Percentiles rank a stretch among this genome's conserved stretches.
Conservation (phyloP, 2,888 invertebrate genomes). For the Ceraclea dissimilis region DNA sequence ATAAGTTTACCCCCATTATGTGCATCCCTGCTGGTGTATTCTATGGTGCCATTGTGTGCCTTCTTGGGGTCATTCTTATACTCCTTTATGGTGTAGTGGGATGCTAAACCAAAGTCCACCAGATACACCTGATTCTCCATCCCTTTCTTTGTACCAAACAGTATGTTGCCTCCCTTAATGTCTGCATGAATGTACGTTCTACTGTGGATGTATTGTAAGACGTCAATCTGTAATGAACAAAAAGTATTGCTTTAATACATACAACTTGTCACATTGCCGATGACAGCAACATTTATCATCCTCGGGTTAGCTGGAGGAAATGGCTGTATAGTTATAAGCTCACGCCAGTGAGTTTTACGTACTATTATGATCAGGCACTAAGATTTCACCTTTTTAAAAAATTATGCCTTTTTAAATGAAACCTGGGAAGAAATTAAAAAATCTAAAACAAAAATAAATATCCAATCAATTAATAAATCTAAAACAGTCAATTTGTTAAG, state of each 20-base stretch:
- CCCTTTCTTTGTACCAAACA: conserved; percentile 62
- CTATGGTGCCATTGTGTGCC: conserved; percentile 95
- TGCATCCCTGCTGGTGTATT: conserved; percentile 93
- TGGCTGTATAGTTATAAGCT: too few relatives aligned
- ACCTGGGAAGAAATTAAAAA: too few relatives aligned
- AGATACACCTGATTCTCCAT: conserved; percentile 70
- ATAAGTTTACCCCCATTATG: conserved; percentile 69
- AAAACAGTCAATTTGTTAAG: too few relatives aligned
- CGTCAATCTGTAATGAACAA: conserved; percentile 64
- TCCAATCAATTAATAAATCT: too few relatives aligned
- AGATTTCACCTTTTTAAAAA: too few relatives aligned
- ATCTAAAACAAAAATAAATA: too few relatives aligned
- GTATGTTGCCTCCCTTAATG: conserved; percentile 90
- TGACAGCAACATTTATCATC: background rate
- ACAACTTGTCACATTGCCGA: too few relatives aligned
- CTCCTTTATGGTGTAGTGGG: conserved; percentile 64
- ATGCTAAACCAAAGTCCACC: conserved; percentile 90
- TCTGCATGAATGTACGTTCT: conserved; percentile 92
- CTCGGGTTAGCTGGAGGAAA: too few relatives aligned
- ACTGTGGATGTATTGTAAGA: conserved; percentile 86
- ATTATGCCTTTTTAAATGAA: too few relatives aligned
- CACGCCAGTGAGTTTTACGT: too few relatives aligned
- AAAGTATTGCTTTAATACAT: too few relatives aligned
- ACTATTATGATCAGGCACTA: too few relatives aligned
- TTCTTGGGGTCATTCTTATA: conserved; percentile 84